Percentiles rank a stretch among this genome's conserved stretches.
Evolutionary conservation across 2,113 vertebrate genomes (phyloP).

Genomic region (Perca schrenkii): DNA sequence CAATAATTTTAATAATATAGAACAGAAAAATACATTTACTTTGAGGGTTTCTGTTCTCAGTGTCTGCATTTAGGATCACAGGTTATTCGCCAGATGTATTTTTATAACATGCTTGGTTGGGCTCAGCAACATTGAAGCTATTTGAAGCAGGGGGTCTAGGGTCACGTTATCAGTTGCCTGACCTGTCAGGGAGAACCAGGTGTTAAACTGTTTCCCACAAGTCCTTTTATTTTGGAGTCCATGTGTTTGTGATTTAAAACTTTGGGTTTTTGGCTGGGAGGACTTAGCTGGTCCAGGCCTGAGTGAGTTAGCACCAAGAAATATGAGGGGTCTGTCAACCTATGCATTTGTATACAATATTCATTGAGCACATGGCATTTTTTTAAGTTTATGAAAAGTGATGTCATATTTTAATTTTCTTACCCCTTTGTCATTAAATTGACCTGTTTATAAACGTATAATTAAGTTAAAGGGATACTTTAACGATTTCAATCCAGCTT

Average conservation of each 20-base stretch:
- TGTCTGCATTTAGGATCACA: conserved; percentile 27
- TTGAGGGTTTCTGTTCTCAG: conserved; percentile 2
- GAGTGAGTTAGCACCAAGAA: not conserved
- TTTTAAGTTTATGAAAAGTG: not conserved
- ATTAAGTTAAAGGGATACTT: too few species aligned
- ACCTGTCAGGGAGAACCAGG: conserved; percentile 58
- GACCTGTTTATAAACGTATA: not conserved
- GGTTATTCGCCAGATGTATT: conserved; percentile 58
- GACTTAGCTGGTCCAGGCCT: not conserved
- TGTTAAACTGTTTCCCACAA: conserved; percentile 60
- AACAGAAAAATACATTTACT: conserved; percentile 11
- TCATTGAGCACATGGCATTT: not conserved
- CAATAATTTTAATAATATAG: not conserved
- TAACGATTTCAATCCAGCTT: too few species aligned
- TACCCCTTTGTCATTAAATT: not conserved
- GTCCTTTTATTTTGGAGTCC: conserved; percentile 59
- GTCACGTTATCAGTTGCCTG: conserved; percentile 64
- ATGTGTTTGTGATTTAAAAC: not conserved
- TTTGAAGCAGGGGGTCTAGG: conserved; percentile 64
- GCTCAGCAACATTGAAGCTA: conserved; percentile 65
- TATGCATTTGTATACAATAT: not conserved
- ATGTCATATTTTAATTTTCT: not conserved
- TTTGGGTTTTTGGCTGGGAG: not conserved
- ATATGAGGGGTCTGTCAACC: not conserved
- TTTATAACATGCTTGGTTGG: conserved; percentile 57